Conservation (phyloP, 2,797 vertebrate genomes). For the Diplodus sargus region DNA sequence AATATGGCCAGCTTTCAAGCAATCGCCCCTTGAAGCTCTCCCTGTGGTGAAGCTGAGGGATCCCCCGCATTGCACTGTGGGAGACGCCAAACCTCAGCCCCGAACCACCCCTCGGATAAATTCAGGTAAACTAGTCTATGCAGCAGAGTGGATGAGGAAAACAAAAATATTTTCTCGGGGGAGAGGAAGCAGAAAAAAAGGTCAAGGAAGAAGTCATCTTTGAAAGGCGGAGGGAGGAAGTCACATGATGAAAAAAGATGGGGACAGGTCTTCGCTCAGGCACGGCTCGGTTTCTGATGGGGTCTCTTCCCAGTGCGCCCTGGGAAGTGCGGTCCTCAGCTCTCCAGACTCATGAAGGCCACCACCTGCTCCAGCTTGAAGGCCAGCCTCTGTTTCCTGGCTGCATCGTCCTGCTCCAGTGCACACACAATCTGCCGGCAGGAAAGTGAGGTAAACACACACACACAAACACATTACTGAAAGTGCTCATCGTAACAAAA, state of each 20-base stretch:
- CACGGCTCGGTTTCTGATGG: constrained; percentile 98
- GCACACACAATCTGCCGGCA: constrained; percentile 92
- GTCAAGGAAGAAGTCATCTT: constrained; percentile 79
- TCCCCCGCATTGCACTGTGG: constrained; percentile 79
- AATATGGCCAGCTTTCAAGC: constrained; percentile 80
- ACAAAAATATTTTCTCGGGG: constrained; percentile 89
- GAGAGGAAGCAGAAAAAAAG: constrained; percentile 78
- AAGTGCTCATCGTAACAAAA: neutral
- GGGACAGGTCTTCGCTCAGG: constrained; percentile 98
- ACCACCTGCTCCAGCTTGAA: constrained; percentile 99
- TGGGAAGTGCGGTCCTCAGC: constrained; percentile 99
- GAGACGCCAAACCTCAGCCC: constrained; percentile 72
- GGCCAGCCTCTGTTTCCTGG: constrained; percentile 98
- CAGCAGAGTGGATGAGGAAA: constrained; percentile 87
- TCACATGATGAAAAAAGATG: constrained; percentile 78
- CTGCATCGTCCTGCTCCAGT: constrained; percentile 94
- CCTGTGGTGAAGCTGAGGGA: constrained; percentile 74
- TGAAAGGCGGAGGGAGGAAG: constrained; percentile 79
- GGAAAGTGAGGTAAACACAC: constrained; percentile 36
- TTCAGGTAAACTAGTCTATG: constrained; percentile 85
- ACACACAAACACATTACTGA: constrained; percentile 23
- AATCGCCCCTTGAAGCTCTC: constrained; percentile 74
- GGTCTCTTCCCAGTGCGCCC: constrained; percentile 92
- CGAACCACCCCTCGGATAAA: constrained; percentile 73
- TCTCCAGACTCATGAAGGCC: constrained; percentile 99